Evolutionary conservation across 1,140 invertebrate genomes (phyloP).

Genomic region (Berghia stephanieae): DNA sequence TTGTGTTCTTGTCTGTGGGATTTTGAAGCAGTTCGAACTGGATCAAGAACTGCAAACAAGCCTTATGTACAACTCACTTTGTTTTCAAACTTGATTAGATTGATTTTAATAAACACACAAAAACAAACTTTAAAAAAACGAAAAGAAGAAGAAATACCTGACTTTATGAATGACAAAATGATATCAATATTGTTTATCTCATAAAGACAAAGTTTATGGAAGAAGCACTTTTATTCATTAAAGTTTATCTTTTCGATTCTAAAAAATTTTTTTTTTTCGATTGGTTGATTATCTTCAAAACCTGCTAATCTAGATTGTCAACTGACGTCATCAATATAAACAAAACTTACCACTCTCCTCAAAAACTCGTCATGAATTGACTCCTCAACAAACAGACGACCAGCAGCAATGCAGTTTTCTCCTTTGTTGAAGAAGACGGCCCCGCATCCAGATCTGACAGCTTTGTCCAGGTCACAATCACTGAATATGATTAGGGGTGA

Average conservation of each 20-base stretch:
- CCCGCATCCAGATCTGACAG: constrained; percentile 87
- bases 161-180: neutral
- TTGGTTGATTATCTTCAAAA: no score
- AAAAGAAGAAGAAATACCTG: neutral
- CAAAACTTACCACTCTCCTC: constrained; percentile 73
- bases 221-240: no score
- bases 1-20: no score
- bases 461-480: constrained; percentile 92
- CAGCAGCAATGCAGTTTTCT: constrained; percentile 97
- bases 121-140: neutral
- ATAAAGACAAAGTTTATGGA: no score
- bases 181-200: no score
- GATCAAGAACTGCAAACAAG: neutral
- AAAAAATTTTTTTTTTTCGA: no score
- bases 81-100: no score
- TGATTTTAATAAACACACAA: constrained; percentile 34
- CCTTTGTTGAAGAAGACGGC: constrained; percentile 98
- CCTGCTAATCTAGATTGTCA: no score
- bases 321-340: no score
- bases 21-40: no score
- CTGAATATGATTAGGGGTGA: constrained; percentile 92
- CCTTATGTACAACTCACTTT: no score
- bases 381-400: constrained; percentile 92
- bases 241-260: no score
- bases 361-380: constrained; percentile 91